A percentile compares a stretch with the other conserved stretches of the same genome.
phyloP scores from a whole-genome alignment of 2,797 vertebrate species.

The Sarcoramphus papa region DNA sequence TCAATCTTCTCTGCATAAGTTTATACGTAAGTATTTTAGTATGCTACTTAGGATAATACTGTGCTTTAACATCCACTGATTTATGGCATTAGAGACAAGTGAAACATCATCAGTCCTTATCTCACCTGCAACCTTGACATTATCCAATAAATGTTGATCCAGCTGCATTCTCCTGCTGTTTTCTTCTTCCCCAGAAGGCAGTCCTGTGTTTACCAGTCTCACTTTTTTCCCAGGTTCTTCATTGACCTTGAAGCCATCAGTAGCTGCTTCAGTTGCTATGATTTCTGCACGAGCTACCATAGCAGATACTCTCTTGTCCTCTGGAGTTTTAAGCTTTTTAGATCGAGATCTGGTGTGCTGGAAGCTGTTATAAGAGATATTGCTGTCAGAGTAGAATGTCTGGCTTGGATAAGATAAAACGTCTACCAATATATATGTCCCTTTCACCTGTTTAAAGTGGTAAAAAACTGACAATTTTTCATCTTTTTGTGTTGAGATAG shows the following conservation, averaged over 20 bases:
- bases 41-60: background rate
- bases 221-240: slow-evolving; percentile 64
- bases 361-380: slow-evolving; percentile 73
- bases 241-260: slow-evolving; percentile 76
- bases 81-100: slow-evolving; percentile 66
- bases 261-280: slow-evolving; percentile 50
- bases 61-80: slow-evolving; percentile 68
- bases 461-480: slow-evolving; percentile 51
- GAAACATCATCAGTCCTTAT: slow-evolving; percentile 77
- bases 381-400: slow-evolving; percentile 64
- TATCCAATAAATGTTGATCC: slow-evolving; percentile 80
- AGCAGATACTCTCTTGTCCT: slow-evolving; percentile 73
- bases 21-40: background rate
- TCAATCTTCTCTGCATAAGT: background rate
- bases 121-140: slow-evolving; percentile 79
- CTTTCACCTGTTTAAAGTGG: slow-evolving; percentile 57
- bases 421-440: slow-evolving; percentile 46
- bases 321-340: slow-evolving; percentile 86
- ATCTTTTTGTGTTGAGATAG: slow-evolving; percentile 53
- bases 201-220: slow-evolving; percentile 65
- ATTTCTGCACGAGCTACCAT: slow-evolving; percentile 72
- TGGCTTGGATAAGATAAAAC: slow-evolving; percentile 68
- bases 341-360: slow-evolving; percentile 81
- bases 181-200: slow-evolving; percentile 67
- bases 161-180: slow-evolving; percentile 72